Evolutionary conservation across 2,113 vertebrate species (phyloP), one percentile per base, ranked within the genome.

Genomic region (Seriola quinqueradiata): DNA sequence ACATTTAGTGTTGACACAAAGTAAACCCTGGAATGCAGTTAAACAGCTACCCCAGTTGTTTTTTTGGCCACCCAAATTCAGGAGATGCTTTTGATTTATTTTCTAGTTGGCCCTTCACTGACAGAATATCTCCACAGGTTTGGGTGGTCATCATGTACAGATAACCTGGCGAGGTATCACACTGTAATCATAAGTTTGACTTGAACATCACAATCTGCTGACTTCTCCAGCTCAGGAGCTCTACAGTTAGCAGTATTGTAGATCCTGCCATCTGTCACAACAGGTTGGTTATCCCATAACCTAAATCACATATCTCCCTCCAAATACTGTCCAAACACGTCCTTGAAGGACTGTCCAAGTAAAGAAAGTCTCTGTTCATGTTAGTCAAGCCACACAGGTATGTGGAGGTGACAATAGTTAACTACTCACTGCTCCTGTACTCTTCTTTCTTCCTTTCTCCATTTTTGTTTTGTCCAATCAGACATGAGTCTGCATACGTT

Each of bases 401-500:
- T 85, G 79, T 78, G 87, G 70, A 59, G 57, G 57, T 89, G 81
- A 81, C 84, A 58, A 69, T 83, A 57, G 79, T 82, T 82, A 71
- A 77, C 73, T 69, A 86, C 70, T 89, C 67, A 48, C 71, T 70
- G 82, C 74, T 85, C 67, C 82, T 60, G 38, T 59, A 71, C 23
- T 70, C 32, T n/a, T 75, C 34, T 50, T n/a, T 70, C 32, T n/a
- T 75, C 34, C 46, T n/a, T 73, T 63, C 19, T 12, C 44, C 23
- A 36, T 17, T 34, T 19, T 38, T 36, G 28, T 67, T 63, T 70
- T 68, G 82, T 81, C 86, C 54, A 58, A 60, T 98, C 95, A 98
- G 89, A 98, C 97, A 3, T 98, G 97, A 70, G 97, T 98, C 93
- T 98, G 97, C 95, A 97, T 97, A 72, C 97, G 96, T 2, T 97